Evolutionary conservation across 1,140 invertebrate species (phyloP), one percentile per base, ranked within the genome.

Genomic region (Brachionus plicatilis): DNA sequence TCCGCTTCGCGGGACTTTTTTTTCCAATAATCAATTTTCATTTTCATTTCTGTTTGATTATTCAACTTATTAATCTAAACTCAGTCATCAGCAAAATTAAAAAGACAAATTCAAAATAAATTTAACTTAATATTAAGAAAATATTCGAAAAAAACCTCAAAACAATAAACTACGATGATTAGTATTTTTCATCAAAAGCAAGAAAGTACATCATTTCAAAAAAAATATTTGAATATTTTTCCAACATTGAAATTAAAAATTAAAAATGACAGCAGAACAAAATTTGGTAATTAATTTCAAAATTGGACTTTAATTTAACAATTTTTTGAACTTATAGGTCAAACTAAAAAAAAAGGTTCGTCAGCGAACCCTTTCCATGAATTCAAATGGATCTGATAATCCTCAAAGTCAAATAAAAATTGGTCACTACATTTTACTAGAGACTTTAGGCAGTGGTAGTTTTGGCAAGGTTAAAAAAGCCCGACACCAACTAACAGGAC

Each of bases 401-500:
- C n/a, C 20, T 9, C 37, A 43, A 27, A 82, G 41, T 65, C 79
- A 82, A 29, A 82, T 82, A 14, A 91, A 91, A 87, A 91, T 91
- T 68, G 91, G 90, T 8, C 90, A 91, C 86, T 91, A 91, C 85
- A 88, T 91, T 87, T 86, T 91, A n/a, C 88, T 89, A 12, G 91
- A 91, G 75, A 92, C 91, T 1, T 87, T 91, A 3, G 91, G 91
- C 27, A 88, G 88, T 76, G 91, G 91, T 27, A 91, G 91, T 9
- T 91, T 91, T 88, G 91, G 91, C 33, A 91, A 91, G 88, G 91
- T 91, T 6, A 92, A 92, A 90, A 90, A 83, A 47, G 66, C 83
- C 4, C 4, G 20, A 88, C 98, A 99, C 91, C 95, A 98, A 86
- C 90, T 97, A 33, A 99, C 98, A 7, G 95, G 95, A 85, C 96